These are phyloP conservation scores for Kryptolebias marmoratus DNA, from an alignment of 2,113 vertebrate species.

Conservation along the genomic window DNA sequence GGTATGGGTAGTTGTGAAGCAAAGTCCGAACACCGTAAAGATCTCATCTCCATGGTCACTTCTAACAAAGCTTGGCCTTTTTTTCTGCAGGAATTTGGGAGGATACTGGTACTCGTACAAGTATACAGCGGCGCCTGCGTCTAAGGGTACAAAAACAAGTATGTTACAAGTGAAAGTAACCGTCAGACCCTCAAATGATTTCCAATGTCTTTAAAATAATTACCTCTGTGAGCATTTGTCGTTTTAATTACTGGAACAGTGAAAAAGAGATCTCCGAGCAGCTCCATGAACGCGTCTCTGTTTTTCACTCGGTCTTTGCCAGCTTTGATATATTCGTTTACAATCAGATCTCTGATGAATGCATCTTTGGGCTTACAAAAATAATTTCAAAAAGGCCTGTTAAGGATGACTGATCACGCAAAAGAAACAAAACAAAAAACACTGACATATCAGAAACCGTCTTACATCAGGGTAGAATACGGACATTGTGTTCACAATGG, in stretches of 20 bases:
- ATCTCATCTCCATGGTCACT: conserved; percentile 87
- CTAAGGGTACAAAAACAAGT: conserved; percentile 24
- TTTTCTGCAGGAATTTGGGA: conserved; percentile 42
- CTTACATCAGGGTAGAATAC: conserved; percentile 66
- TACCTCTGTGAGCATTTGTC: conserved; percentile 82
- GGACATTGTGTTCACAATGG: neutral
- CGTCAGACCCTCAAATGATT: neutral
- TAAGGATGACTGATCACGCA: neutral
- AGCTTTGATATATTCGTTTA: conserved; percentile 77
- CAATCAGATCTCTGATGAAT: conserved; percentile 32
- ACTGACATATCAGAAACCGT: neutral
- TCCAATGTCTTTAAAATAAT: conserved; percentile 12
- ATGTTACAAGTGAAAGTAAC: neutral
- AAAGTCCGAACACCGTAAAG: conserved; percentile 82
- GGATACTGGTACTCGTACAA: conserved; percentile 88
- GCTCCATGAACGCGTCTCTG: conserved; percentile 72
- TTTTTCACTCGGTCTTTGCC: conserved; percentile 73
- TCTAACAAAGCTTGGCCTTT: conserved; percentile 82
- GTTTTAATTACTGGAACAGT: conserved; percentile 77
- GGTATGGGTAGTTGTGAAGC: conserved; percentile 79
- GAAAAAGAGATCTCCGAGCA: conserved; percentile 78
- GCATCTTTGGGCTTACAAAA: conserved; percentile 52
- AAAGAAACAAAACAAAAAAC: neutral
- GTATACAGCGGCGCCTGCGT: conserved; percentile 82
- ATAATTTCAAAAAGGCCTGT: neutral